Evolutionary conservation across 2,888 invertebrate species (phyloP).

Genomic region (Drosophila prolongata): DNA sequence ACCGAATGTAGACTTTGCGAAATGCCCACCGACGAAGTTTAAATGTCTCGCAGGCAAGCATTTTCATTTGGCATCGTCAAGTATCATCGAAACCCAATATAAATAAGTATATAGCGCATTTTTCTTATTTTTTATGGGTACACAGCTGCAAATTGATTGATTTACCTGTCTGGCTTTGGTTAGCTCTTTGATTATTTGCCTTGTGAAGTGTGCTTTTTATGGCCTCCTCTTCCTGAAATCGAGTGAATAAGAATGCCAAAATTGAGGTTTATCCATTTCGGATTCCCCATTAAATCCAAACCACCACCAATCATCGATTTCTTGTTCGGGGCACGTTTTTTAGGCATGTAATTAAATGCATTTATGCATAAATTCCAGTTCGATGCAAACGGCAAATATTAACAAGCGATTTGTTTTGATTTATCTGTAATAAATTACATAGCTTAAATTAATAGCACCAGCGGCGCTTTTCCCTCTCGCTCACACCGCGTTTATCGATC

Average conservation of each 20-base stretch:
- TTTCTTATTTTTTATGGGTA: constrained; percentile 5
- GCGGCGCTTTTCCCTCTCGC: background rate
- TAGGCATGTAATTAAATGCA: constrained; percentile 54
- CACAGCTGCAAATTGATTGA: constrained; percentile 24
- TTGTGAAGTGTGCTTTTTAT: constrained; percentile 34
- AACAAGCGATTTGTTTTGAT: constrained; percentile 54
- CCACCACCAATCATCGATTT: constrained; percentile 7
- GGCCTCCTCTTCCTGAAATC: constrained; percentile 11
- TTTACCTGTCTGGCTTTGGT: constrained; percentile 30
- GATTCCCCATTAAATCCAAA: constrained; percentile 12
- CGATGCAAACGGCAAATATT: constrained; percentile 55
- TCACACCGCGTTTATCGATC: constrained; percentile 7
- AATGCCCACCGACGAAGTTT: background rate
- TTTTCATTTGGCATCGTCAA: constrained; percentile 8
- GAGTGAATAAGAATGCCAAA: constrained; percentile 7
- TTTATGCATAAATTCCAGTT: constrained; percentile 64
- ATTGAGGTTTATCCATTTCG: constrained; percentile 19
- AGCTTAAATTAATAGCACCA: constrained; percentile 21
- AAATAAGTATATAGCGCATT: constrained; percentile 5
- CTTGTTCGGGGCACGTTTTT: constrained; percentile 11
- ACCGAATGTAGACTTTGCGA: background rate
- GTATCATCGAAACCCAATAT: constrained; percentile 8
- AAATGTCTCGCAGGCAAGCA: constrained; percentile 1
- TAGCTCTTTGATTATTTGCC: constrained; percentile 31
- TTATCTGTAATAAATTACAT: constrained; percentile 52